Conservation (phyloP, 2,888 invertebrate species). For the Drosophila lacicola region DNA sequence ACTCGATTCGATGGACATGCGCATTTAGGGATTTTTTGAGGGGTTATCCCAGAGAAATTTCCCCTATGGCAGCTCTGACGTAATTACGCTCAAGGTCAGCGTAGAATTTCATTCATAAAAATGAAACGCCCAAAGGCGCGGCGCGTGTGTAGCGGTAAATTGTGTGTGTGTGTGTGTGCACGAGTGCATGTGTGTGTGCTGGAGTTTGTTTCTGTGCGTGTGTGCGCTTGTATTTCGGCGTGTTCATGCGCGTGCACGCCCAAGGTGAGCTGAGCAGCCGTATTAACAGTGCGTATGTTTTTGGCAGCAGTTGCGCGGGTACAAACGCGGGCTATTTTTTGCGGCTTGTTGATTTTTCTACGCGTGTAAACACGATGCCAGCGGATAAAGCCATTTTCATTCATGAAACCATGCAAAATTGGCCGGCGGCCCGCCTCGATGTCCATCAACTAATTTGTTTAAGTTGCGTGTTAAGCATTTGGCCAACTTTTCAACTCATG, state of each 20-base stretch:
- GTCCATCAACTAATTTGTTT: neutral
- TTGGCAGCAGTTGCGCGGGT: conserved; percentile 16
- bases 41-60: conserved; percentile 12
- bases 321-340: conserved; percentile 54
- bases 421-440: neutral
- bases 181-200: conserved; percentile 6
- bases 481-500: neutral
- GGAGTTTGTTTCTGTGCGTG: conserved; percentile 32
- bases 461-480: neutral
- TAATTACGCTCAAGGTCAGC: conserved; percentile 76
- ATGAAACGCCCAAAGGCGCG: conserved; percentile 47
- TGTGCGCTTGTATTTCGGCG: conserved; percentile 21
- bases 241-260: conserved; percentile 61
- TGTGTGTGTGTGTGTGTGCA: conserved; percentile 10
- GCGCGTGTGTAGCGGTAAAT: conserved; percentile 44
- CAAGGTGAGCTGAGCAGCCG: neutral
- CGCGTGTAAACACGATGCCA: conserved; percentile 63
- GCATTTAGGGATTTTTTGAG: conserved; percentile 19
- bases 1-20: conserved; percentile 49
- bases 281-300: neutral
- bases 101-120: conserved; percentile 82
- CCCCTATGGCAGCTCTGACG: conserved; percentile 63
- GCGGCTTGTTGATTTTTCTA: conserved; percentile 74
- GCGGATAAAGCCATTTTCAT: conserved; percentile 63
- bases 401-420: conserved; percentile 44